Base-by-base conservation (phyloP, 2,113 vertebrate genomes). In the Leucopsar rothschildi region DNA sequence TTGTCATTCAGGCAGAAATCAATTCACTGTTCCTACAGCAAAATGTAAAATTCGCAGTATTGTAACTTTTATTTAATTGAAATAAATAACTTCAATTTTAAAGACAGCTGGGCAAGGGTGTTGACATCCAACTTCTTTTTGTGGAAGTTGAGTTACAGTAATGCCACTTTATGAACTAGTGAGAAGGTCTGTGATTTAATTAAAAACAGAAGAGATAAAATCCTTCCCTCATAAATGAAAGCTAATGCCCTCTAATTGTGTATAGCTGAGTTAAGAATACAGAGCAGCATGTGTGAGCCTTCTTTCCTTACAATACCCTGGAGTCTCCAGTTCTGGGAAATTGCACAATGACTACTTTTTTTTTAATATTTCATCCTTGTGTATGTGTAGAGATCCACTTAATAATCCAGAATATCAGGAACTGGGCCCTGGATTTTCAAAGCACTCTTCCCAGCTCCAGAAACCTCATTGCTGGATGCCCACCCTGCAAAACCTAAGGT, bases 101-200 rank as follows among this genome's bases (percentile, higher is more conserved):
- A 78, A 93, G 39, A 59, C 23, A 63, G 55, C 29, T 73, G 68
- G 56, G n/a, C 50, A 70, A 73, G 55, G 35, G 47, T 83, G 71
- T 35, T 90, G 69, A 82, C 76, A 59, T 56, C 68, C 56, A 88
- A 9, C 52, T 86, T 63, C 65, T 83, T 93, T 77, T 79, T 64
- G 44, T 35, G 40, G 66, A 70, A 95, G 27, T 25, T 81, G 47
- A 86, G 52, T 83, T 95, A 86, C 5, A 75, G 76, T 27, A 70
- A 22, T 47, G 68, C 16, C 33, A 31, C 66, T 77, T 90, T 93
- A 86, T 86, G 88, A 93, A 87, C 42, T 24, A 86, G 52, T 49
- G 35, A 90, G 57, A 89, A 94, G 33, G 69, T 73, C 86, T 68
- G 50, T 77, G 66, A 75, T 93, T 97, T 96, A 95, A 96, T 96